Conservation (phyloP, 2,888 invertebrate species). For the Calameuta filiformis region DNA sequence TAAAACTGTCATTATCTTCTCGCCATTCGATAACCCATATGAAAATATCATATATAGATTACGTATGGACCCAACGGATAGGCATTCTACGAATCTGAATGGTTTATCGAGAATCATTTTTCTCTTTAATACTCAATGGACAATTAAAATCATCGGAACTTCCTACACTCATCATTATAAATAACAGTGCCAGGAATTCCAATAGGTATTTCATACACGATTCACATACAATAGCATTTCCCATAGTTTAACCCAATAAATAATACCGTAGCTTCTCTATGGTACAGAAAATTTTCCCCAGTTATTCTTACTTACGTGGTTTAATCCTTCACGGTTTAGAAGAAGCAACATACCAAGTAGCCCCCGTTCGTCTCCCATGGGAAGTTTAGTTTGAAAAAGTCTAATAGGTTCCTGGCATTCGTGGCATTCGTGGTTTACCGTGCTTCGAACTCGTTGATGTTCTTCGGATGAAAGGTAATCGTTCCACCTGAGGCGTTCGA, state of each 20-base stretch:
- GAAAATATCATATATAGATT: background rate
- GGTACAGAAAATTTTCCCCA: background rate
- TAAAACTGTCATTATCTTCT: background rate
- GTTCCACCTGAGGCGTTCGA: conserved; percentile 50
- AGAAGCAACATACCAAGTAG: background rate
- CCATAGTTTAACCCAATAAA: background rate
- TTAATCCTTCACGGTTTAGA: background rate
- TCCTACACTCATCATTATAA: background rate
- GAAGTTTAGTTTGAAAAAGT: background rate
- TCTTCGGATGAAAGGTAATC: conserved; percentile 57
- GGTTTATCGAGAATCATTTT: background rate
- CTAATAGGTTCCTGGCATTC: conserved; percentile 22
- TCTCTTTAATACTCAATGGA: background rate
- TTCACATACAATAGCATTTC: background rate
- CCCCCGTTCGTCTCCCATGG: background rate
- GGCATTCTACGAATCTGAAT: background rate
- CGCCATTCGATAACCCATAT: background rate
- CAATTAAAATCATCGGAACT: background rate
- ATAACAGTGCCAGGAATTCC: background rate
- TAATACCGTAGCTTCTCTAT: background rate
- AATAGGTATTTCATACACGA: background rate
- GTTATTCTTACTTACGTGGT: background rate
- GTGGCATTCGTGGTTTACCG: conserved; percentile 35
- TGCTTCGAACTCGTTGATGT: conserved; percentile 50
- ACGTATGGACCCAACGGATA: background rate